A percentile compares a stretch with the other conserved stretches of the same genome.
Evolutionary conservation across 2,113 vertebrate species (phyloP).

Genomic region (Irena cyanogastra): DNA sequence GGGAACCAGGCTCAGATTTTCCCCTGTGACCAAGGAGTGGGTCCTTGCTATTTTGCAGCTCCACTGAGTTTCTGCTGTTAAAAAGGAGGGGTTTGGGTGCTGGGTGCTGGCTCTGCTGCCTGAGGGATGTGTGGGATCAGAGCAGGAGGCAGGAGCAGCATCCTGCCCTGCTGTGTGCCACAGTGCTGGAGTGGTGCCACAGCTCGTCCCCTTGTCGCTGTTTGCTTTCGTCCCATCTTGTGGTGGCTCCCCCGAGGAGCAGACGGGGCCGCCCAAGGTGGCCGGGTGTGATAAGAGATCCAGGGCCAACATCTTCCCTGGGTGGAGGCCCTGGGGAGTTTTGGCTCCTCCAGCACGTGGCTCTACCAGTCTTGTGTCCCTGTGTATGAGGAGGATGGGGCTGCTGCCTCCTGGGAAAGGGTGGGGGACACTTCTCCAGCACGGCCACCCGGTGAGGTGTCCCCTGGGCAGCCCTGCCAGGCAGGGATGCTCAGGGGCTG

Average conservation of each 20-base stretch:
- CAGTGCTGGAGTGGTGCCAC: neutral
- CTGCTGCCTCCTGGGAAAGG: neutral
- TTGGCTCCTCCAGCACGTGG: fast-evolving
- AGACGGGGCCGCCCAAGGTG: conserved; percentile 7
- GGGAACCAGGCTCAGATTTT: neutral
- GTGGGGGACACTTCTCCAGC: neutral
- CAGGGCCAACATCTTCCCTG: neutral
- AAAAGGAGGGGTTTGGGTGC: neutral
- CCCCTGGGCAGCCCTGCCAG: neutral
- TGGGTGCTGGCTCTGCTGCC: fast-evolving
- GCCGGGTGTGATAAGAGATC: conserved; percentile 43
- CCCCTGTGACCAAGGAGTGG: neutral
- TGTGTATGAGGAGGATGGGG: fast-evolving
- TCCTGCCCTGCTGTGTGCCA: neutral
- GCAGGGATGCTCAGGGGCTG: fast-evolving
- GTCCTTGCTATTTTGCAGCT: fast-evolving
- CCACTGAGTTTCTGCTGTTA: neutral
- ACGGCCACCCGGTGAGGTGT: fast-evolving
- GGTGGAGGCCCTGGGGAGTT: neutral
- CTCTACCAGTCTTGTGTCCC: neutral
- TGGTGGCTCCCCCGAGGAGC: neutral
- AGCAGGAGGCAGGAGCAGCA: neutral
- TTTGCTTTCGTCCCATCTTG: neutral
- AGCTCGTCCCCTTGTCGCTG: neutral
- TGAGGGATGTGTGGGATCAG: fast-evolving